Evolutionary conservation across 2,888 invertebrate species (phyloP).

Genomic region (Macrophya alboannulata): DNA sequence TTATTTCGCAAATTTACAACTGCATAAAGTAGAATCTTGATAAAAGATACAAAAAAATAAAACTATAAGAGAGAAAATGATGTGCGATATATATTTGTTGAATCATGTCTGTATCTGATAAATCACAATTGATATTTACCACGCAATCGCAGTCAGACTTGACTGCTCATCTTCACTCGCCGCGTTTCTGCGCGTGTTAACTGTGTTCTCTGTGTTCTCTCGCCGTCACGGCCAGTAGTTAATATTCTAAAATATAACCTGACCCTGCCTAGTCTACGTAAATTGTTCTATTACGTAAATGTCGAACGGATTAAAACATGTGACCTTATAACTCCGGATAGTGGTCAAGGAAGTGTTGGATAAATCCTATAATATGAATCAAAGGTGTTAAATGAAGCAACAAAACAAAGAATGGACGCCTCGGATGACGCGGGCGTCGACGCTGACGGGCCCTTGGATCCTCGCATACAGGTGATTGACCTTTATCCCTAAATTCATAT

Average conservation of each 20-base stretch:
- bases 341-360: neutral
- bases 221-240: neutral
- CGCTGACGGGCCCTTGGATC: constrained; percentile 80
- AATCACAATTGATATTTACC: constrained; percentile 15
- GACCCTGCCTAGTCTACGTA: neutral
- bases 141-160: constrained; percentile 30
- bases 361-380: constrained; percentile 63
- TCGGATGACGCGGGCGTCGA: constrained; percentile 71
- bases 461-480: constrained; percentile 80
- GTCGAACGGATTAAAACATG: neutral
- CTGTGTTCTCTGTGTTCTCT: neutral
- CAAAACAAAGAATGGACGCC: constrained; percentile 75
- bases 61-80: neutral
- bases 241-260: neutral
- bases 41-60: neutral
- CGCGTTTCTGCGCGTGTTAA: constrained; percentile 6
- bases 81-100: neutral
- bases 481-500: constrained; percentile 26
- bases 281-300: constrained; percentile 18
- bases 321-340: neutral
- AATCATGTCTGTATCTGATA: constrained; percentile 11
- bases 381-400: constrained; percentile 73
- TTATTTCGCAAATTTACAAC: neutral
- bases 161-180: constrained; percentile 26
- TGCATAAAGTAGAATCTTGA: neutral